Base-by-base conservation (phyloP, 2,113 vertebrate genomes). In the Pleuronectes platessa region DNA sequence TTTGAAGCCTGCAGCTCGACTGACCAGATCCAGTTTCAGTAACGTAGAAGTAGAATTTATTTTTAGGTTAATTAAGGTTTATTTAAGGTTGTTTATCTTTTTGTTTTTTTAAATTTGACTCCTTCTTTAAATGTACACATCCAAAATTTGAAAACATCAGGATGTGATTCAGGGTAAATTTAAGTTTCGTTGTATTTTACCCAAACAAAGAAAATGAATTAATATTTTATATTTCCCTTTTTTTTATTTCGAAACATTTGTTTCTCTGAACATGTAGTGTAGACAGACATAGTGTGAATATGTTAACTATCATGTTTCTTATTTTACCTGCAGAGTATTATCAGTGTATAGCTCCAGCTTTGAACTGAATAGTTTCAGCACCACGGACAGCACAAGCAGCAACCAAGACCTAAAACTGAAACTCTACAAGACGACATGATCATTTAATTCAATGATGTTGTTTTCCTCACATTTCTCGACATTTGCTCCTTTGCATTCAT, bases 401-500 rank as follows among this genome's bases (percentile, higher is more conserved):
- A 11, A 53, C 20, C 8, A 21, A 21, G 15, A 24, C n/a, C 11
- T 31, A 15, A 15, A 56, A 49, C 2, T n/a, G 5, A 26, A 12
- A 49, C 31, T 26, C 13, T 15, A 40, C 27, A 20, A 35, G 31
- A 5, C 21, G 3, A 31, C 42, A 9, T 42, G 14, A 61, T 71
- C 12, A 54, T 65, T 7, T 2, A 20, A 26, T 74, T 12, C 24
- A 53, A 54, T 35, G 13, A 9, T 9, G 0, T 10, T 8, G 17
- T 58, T 71, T 79, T 51, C 17, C 12, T 40, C 7, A 0, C 17
- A 42, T 53, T 54, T 45, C 40, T n/a, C 40, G 4, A 66, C 5
- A 49, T 75, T 37, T 60, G 18, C 45, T 66, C 1, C 3, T 76
- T 61, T 59, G 27, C 20, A 49, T 78, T 75, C 23, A 31, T 47